Base-by-base conservation (phyloP, 2,888 invertebrate species). In the Drosophila rellima region DNA sequence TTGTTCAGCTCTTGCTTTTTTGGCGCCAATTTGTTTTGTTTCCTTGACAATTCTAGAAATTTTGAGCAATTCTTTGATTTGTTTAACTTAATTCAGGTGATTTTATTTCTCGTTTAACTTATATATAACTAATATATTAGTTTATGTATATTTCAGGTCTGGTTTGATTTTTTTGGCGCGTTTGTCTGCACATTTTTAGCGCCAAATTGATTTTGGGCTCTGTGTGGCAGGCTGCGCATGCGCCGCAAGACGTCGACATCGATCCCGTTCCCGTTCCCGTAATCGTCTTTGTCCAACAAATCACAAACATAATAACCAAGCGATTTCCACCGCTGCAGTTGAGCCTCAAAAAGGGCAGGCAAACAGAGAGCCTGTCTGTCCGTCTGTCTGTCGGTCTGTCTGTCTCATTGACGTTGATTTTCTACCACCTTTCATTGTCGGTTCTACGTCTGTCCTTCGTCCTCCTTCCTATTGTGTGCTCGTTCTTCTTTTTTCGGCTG, bases 161-260 rank as follows among this genome's bases (percentile, higher is more conserved):
- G 51, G 20, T 71, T 65, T 56, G 48, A 2, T 54, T 52, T 47
- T 80, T 84, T 88, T 79, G 80, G 80, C 87, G 86, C 71, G 89
- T 26, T 66, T 55, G 51, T 76, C 56, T 51, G 40, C 48, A 45
- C 50, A 68, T 77, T 76, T 55, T 83, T 89, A 87, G 83, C 83
- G 83, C 89, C 83, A 83, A 83, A 85, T 83, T 68, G 51, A 45
- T 73, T 55, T 69, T 66, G 63, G 69, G 62, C 69, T 82, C 72
- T 63, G 82, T 54, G 56, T 80, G 77, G 71, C 81, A 70, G 81
- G 72, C 81, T 87, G 88, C 71, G 77, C 86, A 69, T 82, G 87
- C 87, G 89, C 84, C 81, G 89, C 89, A 83, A 77, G 89, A 89
- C 78, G 79, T 88, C 80, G 70, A 60, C 64, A 59, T 52, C 50